Percentiles rank a stretch among this genome's conserved stretches.
Evolutionary conservation across 1,140 invertebrate genomes (phyloP).

Genomic region (Nebria ingens): DNA sequence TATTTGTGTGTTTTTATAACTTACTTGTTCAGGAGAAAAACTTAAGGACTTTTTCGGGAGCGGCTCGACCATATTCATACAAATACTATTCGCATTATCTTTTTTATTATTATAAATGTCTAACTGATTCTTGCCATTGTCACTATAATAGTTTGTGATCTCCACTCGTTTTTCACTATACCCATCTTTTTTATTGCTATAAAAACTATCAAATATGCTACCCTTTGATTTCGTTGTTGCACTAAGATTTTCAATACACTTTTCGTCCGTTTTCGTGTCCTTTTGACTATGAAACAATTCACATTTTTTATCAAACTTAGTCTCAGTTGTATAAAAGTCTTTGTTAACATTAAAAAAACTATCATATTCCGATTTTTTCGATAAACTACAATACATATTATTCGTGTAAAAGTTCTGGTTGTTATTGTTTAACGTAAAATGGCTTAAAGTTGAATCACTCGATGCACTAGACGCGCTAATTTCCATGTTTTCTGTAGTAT

Average conservation of each 20-base stretch:
- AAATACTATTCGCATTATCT: constrained; percentile 21
- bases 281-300: constrained; percentile 15
- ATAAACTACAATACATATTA: constrained; percentile 18
- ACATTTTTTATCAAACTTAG: constrained; percentile 20
- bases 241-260: neutral
- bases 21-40: constrained; percentile 32
- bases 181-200: neutral
- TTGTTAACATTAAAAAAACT: constrained; percentile 16
- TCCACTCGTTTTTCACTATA: constrained; percentile 22
- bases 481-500: constrained; percentile 22
- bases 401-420: constrained; percentile 13
- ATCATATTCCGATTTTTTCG: constrained; percentile 13
- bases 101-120: constrained; percentile 18
- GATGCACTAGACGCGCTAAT: constrained; percentile 28
- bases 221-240: neutral
- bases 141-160: constrained; percentile 12
- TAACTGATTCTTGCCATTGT: constrained; percentile 20
- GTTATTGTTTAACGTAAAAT: constrained; percentile 20
- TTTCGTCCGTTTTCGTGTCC: neutral
- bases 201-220: neutral
- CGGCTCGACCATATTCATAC: constrained; percentile 26
- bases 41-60: constrained; percentile 31
- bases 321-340: constrained; percentile 18
- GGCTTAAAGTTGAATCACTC: constrained; percentile 26
- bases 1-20: too few relatives aligned